These are phyloP conservation scores for Luidia sarsii DNA, from an alignment of 53 echinoderm and acorn worm species.

Conservation along the genomic window DNA sequence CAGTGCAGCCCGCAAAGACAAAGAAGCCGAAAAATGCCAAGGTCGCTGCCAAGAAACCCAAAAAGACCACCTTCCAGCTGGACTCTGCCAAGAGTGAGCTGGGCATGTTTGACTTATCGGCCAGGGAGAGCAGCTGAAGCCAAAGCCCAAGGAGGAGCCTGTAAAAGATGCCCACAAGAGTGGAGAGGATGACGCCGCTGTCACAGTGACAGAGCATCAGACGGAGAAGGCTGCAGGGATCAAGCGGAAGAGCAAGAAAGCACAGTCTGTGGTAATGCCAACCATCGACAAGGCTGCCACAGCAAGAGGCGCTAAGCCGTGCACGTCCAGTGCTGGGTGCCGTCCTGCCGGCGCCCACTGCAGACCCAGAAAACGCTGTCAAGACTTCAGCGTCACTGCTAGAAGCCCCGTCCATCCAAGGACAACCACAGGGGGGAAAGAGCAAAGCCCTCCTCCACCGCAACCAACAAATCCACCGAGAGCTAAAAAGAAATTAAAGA, in stretches of 20 bases:
- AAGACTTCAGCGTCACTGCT: background rate
- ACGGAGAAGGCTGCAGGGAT: conserved; percentile 22
- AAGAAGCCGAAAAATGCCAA: background rate
- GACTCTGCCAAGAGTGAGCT: conserved; percentile 36
- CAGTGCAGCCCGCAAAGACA: background rate
- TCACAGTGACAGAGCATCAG: background rate
- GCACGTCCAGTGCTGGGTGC: background rate
- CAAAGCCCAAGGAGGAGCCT: background rate
- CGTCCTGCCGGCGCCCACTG: background rate
- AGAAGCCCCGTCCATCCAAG: too few species aligned
- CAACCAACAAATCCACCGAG: too few species aligned
- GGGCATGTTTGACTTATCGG: conserved; percentile 78
- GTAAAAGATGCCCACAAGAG: too few species aligned
- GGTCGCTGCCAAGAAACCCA: background rate
- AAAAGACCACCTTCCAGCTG: background rate
- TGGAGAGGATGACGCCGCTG: background rate
- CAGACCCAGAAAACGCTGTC: background rate
- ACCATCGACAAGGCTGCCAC: background rate
- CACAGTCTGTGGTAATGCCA: conserved; percentile 60
- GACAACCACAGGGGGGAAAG: too few species aligned
- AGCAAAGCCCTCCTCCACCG: too few species aligned
- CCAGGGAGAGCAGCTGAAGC: conserved; percentile 57
- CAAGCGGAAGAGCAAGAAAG: conserved; percentile 61
- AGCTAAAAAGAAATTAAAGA: too few species aligned
- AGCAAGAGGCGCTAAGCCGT: background rate